Conservation (phyloP, 2,113 vertebrate genomes). For the Tachysurus fulvidraco region DNA sequence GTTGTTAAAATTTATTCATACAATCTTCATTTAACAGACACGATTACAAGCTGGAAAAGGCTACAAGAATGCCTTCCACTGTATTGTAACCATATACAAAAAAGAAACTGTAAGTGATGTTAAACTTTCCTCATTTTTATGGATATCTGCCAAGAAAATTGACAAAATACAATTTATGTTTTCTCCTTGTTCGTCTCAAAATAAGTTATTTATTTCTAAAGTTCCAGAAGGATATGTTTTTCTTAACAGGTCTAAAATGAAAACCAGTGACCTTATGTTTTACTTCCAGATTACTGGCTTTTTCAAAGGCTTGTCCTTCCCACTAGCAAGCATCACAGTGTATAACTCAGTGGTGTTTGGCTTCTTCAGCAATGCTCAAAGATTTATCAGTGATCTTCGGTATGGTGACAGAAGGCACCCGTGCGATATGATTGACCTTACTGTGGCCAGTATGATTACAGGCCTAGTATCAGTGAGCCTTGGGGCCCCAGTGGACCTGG, state of each 20-base stretch:
- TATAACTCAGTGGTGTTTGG: constrained; percentile 94
- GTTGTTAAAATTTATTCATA: background rate
- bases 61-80: constrained; percentile 82
- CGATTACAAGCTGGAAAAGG: constrained; percentile 88
- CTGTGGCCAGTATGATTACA: constrained; percentile 81
- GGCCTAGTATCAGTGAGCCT: constrained; percentile 84
- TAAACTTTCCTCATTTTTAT: background rate
- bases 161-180: background rate
- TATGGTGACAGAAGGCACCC: constrained; percentile 55
- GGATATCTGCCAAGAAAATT: background rate
- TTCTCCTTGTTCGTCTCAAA: background rate
- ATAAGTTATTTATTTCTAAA: background rate
- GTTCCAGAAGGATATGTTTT: background rate
- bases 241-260: background rate
- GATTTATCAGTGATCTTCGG: constrained; percentile 78
- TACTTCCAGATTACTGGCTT: constrained; percentile 80
- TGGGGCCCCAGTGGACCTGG: constrained; percentile 87
- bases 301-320: constrained; percentile 99
- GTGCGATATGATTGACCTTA: constrained; percentile 73
- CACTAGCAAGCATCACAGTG: constrained; percentile 83
- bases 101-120: constrained; percentile 85
- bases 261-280: background rate
- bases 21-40: constrained; percentile 72
- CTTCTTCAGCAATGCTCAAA: constrained; percentile 85
- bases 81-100: constrained; percentile 83